phyloP scores from a whole-genome alignment of 92 coral and sea anemone genomes.

The Parazoanthus swiftii region DNA sequence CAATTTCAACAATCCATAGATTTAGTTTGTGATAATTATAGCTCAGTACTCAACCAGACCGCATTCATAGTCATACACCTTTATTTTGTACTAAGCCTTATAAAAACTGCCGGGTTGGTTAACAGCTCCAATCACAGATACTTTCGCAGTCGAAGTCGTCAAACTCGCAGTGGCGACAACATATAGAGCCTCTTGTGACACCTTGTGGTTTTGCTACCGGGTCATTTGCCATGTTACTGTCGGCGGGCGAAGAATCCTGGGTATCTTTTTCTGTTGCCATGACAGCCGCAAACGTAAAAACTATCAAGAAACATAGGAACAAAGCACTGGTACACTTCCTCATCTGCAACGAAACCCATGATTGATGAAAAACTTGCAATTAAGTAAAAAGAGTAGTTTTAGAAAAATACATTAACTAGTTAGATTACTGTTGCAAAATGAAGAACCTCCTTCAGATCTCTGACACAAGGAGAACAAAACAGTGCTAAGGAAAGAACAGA shows the following conservation, averaged over 20 bases:
- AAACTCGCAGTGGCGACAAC: constrained; percentile 9
- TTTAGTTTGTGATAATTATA: too few species aligned
- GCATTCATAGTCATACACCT: too few species aligned
- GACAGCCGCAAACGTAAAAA: background rate
- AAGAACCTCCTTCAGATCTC: too few species aligned
- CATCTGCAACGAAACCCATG: background rate
- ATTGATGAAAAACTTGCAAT: too few species aligned
- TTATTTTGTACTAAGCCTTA: too few species aligned
- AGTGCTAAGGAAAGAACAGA: too few species aligned
- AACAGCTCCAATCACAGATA: background rate
- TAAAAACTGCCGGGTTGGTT: background rate
- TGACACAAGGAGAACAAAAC: too few species aligned
- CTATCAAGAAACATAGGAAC: background rate
- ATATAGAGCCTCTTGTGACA: background rate
- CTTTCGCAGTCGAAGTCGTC: constrained; percentile 23
- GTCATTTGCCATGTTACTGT: background rate
- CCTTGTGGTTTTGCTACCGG: background rate
- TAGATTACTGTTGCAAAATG: too few species aligned
- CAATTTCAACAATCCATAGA: too few species aligned
- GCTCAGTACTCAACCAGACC: too few species aligned
- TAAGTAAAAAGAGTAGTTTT: too few species aligned
- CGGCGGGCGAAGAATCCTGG: background rate
- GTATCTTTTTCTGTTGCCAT: background rate
- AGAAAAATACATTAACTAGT: too few species aligned
- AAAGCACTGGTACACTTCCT: background rate